Evolutionary conservation across 2,113 vertebrate species (phyloP).

Genomic region (Hyperoodon ampullatus): DNA sequence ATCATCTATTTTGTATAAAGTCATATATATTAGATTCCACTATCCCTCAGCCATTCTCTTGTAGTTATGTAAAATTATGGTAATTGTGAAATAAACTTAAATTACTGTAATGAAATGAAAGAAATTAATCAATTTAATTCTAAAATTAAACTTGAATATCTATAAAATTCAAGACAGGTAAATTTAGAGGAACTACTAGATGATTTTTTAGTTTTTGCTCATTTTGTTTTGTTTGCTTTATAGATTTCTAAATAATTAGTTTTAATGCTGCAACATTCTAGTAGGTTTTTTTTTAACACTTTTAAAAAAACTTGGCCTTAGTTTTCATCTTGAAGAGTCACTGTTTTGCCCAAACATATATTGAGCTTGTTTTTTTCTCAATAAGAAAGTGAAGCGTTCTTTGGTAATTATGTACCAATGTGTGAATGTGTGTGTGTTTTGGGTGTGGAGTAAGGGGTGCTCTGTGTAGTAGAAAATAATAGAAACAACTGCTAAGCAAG

Average conservation of each 20-base stretch:
- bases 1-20: too few species aligned
- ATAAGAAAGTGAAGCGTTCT: background rate
- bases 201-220: background rate
- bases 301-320: too few species aligned
- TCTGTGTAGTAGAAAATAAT: background rate
- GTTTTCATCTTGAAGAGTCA: too few species aligned
- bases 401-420: background rate
- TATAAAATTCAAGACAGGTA: background rate
- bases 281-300: too few species aligned
- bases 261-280: background rate
- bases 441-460: background rate
- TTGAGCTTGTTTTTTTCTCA: too few species aligned
- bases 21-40: too few species aligned
- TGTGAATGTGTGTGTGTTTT: background rate
- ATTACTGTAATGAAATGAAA: background rate
- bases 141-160: background rate
- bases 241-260: background rate
- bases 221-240: background rate
- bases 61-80: too few species aligned
- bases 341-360: too few species aligned
- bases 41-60: too few species aligned
- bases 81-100: too few species aligned
- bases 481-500: conserved; percentile 22
- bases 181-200: background rate
- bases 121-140: background rate